A percentile compares a stretch with the other conserved stretches of the same genome.
phyloP scores from a whole-genome alignment of 1,140 invertebrate species.

The Heterodera schachtii region DNA sequence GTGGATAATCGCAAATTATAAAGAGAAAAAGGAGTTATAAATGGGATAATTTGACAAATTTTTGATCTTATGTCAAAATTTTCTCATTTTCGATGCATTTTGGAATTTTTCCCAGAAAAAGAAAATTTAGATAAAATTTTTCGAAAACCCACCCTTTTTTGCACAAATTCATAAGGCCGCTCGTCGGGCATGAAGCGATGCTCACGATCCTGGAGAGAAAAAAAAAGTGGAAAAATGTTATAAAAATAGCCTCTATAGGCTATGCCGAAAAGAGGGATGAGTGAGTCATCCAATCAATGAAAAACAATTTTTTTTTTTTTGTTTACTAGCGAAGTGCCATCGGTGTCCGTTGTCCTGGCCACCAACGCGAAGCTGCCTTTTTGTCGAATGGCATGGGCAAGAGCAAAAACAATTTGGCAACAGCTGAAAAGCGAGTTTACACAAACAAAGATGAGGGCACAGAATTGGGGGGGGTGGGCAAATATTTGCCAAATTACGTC shows the following conservation, averaged over 20 bases:
- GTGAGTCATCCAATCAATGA: not conserved
- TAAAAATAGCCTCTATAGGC: too few species aligned
- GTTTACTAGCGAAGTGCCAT: conserved; percentile 19
- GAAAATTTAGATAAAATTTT: too few species aligned
- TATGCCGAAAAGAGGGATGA: too few species aligned
- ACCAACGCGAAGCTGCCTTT: conserved; percentile 48
- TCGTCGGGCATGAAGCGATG: conserved; percentile 23
- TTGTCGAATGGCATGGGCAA: conserved; percentile 49
- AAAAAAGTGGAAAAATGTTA: too few species aligned
- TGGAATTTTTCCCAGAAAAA: too few species aligned
- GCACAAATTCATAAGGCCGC: conserved; percentile 26
- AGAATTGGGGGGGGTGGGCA: not conserved
- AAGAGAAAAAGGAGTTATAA: too few species aligned
- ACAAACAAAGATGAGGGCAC: not conserved
- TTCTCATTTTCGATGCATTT: too few species aligned
- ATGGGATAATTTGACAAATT: too few species aligned
- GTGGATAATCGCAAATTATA: too few species aligned
- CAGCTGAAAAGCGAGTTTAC: conserved; percentile 15
- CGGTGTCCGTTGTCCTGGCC: conserved; percentile 9
- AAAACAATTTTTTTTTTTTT: conserved; percentile 15
- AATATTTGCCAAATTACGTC: not conserved
- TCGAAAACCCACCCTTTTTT: not conserved
- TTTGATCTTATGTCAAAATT: too few species aligned
- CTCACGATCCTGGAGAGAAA: conserved; percentile 25
- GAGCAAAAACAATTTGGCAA: conserved; percentile 45